Conservation (phyloP, 2,113 vertebrate genomes). For the Chamaea fasciata region DNA sequence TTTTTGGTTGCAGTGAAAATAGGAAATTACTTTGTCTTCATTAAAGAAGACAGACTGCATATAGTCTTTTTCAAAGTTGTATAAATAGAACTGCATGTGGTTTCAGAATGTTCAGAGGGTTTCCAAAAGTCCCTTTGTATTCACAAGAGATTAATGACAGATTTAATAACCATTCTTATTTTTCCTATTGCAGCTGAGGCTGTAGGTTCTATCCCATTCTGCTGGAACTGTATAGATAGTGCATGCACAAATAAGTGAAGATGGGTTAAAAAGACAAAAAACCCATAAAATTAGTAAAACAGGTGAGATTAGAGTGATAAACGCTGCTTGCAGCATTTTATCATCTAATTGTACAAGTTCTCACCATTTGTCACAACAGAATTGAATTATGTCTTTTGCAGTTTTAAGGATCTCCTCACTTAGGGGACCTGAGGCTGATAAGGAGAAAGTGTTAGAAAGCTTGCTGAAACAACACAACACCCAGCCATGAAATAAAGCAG, state of each 20-base stretch:
- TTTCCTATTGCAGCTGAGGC: background rate
- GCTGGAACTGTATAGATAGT: background rate
- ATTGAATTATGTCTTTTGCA: background rate
- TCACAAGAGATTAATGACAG: slow-evolving; percentile 40
- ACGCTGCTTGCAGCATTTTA: background rate
- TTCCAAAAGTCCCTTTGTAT: slow-evolving; percentile 32
- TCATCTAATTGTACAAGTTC: background rate
- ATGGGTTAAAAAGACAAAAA: background rate
- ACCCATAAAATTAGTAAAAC: background rate
- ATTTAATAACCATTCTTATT: slow-evolving; percentile 35
- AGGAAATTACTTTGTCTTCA: slow-evolving; percentile 25
- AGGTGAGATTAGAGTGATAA: background rate
- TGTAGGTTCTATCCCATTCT: background rate
- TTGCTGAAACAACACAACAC: background rate
- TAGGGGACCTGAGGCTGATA: background rate
- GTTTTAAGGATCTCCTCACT: background rate
- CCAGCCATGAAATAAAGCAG: background rate
- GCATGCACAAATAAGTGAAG: background rate
- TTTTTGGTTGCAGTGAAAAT: background rate
- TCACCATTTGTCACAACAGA: background rate
- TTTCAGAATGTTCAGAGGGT: slow-evolving; percentile 28
- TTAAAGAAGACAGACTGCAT: background rate
- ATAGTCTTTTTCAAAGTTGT: background rate
- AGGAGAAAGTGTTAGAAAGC: background rate
- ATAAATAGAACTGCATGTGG: slow-evolving; percentile 48